Base-by-base conservation (phyloP, 2,113 vertebrate genomes). In the Ia io region DNA sequence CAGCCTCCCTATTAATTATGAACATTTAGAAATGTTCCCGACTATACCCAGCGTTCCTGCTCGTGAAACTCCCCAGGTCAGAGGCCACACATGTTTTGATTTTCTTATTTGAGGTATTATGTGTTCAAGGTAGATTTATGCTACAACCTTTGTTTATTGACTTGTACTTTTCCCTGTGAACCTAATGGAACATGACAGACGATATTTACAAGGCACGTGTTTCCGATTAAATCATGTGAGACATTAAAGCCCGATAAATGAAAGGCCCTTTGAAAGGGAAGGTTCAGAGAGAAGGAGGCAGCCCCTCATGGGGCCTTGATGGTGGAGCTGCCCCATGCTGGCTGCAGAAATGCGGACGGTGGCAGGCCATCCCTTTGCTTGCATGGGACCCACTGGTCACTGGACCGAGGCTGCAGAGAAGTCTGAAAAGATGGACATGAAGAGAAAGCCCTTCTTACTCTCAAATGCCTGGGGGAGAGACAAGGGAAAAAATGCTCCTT, bases 81-180 rank as follows among this genome's bases (percentile, higher is more conserved):
- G 98, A 98, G 98, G 98, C 97, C 98, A 98, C 98, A 99, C 93
- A 82, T 99, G 98, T 98, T 99, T 99, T 99, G 98, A 94, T 98
- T 99, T 99, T 98, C 98, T 98, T 98, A 98, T 98, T 98, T 98
- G 98, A 98, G 98, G 98, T 98, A 98, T 98, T 98, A 98, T 98
- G 98, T 98, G 98, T 98, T 99, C 98, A 98, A 98, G 98, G 98
- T 98, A 98, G 98, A 98, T 98, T 98, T 98, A 98, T 98, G 98
- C 98, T 98, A 98, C 98, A 98, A 98, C 98, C 98, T 98, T 98
- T 98, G 98, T 98, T 98, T 98, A 99, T 98, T 98, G 98, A 98
- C 98, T 98, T 98, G 98, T 98, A 98, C 98, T 98, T 98, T 98
- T 98, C 98, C 98, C 98, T 96, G 97, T 98, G 98, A 98, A 98